Base-by-base conservation (phyloP, 53 echinoderm and acorn worm species). In the Paracentrotus lividus region DNA sequence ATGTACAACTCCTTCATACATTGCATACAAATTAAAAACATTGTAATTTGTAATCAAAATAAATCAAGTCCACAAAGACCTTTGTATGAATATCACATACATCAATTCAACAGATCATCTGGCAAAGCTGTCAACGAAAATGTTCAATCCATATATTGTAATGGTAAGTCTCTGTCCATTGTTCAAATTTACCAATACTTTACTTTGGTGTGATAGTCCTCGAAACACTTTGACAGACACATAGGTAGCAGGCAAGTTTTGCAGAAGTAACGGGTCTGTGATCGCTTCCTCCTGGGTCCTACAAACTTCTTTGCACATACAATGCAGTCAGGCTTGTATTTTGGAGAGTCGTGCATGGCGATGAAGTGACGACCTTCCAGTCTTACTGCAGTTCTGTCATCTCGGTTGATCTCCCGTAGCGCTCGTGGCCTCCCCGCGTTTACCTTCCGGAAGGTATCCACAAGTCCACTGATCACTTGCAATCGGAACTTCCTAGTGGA, bases 161-260 rank as follows among this genome's bases (percentile, higher is more conserved):
- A n/a, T n/a, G n/a, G n/a, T n/a, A n/a, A n/a, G n/a, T n/a, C n/a
- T n/a, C n/a, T n/a, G n/a, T n/a, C n/a, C n/a, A n/a, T n/a, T n/a
- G n/a, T n/a, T n/a, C n/a, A n/a, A n/a, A n/a, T n/a, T n/a, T n/a
- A n/a, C n/a, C n/a, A n/a, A n/a, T n/a, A n/a, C n/a, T n/a, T n/a
- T n/a, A 67, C 67, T 67, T 67, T 67, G 67, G 67, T 67, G 67
- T 67, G 67, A 27, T 67, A 67, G 67, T 67, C 67, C 67, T 67
- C 67, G 26, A 67, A 67, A 67, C 67, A 67, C 21, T 10, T 32
- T 8, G 26, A 8, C 9, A 67, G 27, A 27, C 67, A 67, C 26
- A 67, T 29, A 8, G 67, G 67, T 67, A 67, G 67, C 67, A 24
- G 67, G 67, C 67, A 67, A 26, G 67, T 67, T 27, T 67, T 67